Conservation (phyloP, 2,113 vertebrate species). For the Bombycilla garrulus region DNA sequence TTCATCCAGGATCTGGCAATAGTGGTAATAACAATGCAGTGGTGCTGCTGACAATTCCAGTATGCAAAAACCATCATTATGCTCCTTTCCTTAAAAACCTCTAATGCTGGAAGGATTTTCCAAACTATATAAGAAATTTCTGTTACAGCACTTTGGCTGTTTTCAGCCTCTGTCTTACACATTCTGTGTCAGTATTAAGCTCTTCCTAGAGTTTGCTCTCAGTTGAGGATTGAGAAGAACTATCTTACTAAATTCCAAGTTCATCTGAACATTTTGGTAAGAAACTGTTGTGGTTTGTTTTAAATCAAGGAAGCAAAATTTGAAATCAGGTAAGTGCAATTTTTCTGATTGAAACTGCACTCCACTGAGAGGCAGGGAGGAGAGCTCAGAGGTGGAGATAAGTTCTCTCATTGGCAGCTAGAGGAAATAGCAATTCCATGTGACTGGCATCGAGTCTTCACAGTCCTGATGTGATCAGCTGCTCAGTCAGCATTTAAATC, state of each 20-base stretch:
- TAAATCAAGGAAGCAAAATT: not conserved
- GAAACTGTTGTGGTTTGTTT: not conserved
- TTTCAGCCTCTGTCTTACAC: not conserved
- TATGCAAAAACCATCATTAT: not conserved
- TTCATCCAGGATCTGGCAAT: not conserved
- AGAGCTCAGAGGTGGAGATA: not conserved
- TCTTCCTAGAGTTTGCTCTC: not conserved
- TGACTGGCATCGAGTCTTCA: not conserved
- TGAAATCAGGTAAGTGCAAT: not conserved
- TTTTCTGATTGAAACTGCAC: not conserved
- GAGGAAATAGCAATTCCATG: not conserved
- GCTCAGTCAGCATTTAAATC: not conserved
- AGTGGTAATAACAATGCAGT: not conserved
- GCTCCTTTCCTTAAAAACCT: not conserved
- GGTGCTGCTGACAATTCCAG: not conserved
- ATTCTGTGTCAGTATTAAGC: not conserved
- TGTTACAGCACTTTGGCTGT: not conserved
- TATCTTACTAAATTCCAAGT: not conserved
- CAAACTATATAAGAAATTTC: not conserved
- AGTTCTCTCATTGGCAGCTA: not conserved
- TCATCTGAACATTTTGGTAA: not conserved
- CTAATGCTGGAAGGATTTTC: not conserved
- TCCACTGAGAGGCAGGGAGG: not conserved
- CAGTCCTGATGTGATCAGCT: not conserved
- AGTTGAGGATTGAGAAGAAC: not conserved